Evolutionary conservation across 2,888 invertebrate species (phyloP), one percentile per base, ranked within the genome.

Genomic region (Hanleya hanleyi): DNA sequence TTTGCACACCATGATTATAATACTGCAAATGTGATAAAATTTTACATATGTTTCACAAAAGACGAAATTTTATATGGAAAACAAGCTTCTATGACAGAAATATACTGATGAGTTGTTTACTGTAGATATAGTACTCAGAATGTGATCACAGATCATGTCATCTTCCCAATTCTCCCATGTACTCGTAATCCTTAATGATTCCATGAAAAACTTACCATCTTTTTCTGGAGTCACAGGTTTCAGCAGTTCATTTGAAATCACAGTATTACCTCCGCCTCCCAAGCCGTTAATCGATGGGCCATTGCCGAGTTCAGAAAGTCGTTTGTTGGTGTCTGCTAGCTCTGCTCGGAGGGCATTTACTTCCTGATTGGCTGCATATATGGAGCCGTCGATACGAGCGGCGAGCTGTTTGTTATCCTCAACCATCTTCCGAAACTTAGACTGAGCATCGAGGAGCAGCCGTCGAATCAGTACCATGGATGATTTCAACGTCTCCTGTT

Each of bases 391-490:
- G 67, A 93, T 92, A 83, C 92, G 91, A 41, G 90, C 86, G 29
- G 92, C 92, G 71, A 92, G 84, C 76, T 91, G 90, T 82, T 91
- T 89, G 92, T 96, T 95, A 93, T 96, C 96, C 92, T 96, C 96
- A 89, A 96, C 95, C 96, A 96, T 96, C 92, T 95, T 95, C 92
- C 95, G 94, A 91, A 95, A 94, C 93, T 95, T 95, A 92, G 93
- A 93, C 94, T 95, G 92, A 3, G 95, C 95, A 93, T 96, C 95
- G 91, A 95, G 93, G 90, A 96, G 93, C 91, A 96, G 94, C 90
- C 94, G 94, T 92, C 95, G 94, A 94, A 96, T 95, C 92, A 96
- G 94, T 92, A 94, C 94, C 95, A 95, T 94, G 92, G 94, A 94
- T 93, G 94, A 93, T 93, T 94, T 92, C 92, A 93, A 92, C 91